Percentiles rank a stretch among this genome's conserved stretches.
Evolutionary conservation across 1,140 invertebrate species (phyloP).

Genomic region (Cephus cinctus): DNA sequence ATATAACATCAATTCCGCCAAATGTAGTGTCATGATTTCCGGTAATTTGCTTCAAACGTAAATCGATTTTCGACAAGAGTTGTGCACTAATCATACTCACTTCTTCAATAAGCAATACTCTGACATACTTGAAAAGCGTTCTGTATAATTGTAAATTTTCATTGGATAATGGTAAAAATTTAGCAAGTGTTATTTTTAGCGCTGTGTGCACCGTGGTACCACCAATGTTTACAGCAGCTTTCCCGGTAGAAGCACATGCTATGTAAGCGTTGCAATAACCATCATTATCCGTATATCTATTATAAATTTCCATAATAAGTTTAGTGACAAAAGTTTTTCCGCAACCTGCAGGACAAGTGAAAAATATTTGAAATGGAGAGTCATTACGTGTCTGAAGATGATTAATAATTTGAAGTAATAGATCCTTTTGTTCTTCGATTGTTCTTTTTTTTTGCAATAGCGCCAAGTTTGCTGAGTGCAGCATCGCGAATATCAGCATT

Average conservation of each 20-base stretch:
- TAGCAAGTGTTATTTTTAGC: constrained; percentile 19
- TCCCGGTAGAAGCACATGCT: constrained; percentile 32
- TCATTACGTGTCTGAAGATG: constrained; percentile 2
- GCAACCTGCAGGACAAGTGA: constrained; percentile 18
- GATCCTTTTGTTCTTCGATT: constrained; percentile 11
- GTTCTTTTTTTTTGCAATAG: too few species aligned
- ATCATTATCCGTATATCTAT: constrained; percentile 15
- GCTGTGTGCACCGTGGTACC: constrained; percentile 33
- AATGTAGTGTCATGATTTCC: constrained; percentile 17
- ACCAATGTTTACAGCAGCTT: constrained; percentile 30
- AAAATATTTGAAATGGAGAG: constrained; percentile 14
- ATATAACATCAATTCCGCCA: constrained; percentile 22
- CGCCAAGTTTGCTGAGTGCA: too few species aligned
- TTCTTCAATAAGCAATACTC: constrained; percentile 43
- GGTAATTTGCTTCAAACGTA: constrained; percentile 33
- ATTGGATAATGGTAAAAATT: constrained; percentile 13
- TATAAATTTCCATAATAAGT: constrained; percentile 17
- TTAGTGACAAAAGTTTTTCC: too few species aligned
- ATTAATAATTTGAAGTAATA: constrained; percentile 16
- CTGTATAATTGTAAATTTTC: constrained; percentile 21
- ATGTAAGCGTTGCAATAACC: constrained; percentile 1
- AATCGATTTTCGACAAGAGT: constrained; percentile 26
- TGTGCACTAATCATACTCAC: constrained; percentile 37
- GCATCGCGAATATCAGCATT: too few species aligned
- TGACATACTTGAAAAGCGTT: constrained; percentile 19